Evolutionary conservation across 2,113 vertebrate genomes (phyloP).

Genomic region (Limnothrissa miodon): DNA sequence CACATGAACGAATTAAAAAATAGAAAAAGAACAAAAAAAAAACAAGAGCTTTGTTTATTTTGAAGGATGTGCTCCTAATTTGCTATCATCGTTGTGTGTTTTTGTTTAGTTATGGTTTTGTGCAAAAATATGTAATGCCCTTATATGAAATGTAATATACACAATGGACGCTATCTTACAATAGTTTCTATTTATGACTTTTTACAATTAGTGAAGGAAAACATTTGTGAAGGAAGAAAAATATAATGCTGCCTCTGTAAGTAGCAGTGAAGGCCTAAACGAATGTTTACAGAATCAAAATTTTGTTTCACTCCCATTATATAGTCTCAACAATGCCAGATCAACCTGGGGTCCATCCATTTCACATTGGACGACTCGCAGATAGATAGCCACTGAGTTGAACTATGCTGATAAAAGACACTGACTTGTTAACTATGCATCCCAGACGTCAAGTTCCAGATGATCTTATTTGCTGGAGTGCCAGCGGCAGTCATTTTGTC

Average conservation of each 20-base stretch:
- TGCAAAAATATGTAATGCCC: slow-evolving; percentile 76
- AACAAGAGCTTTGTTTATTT: slow-evolving; percentile 68
- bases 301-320: not conserved
- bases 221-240: slow-evolving; percentile 10
- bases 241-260: not conserved
- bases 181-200: slow-evolving; percentile 83
- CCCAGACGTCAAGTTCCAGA: not conserved
- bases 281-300: slow-evolving; percentile 8
- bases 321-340: not conserved
- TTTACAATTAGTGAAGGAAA: slow-evolving; percentile 62
- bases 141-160: slow-evolving; percentile 76
- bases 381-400: not conserved
- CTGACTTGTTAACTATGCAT: slow-evolving; percentile 19
- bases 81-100: slow-evolving; percentile 49
- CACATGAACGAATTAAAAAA: slow-evolving; percentile 55
- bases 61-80: slow-evolving; percentile 64
- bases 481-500: not conserved
- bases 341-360: not conserved
- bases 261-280: slow-evolving; percentile 1
- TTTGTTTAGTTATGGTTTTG: slow-evolving; percentile 44
- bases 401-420: slow-evolving; percentile 11
- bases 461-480: not conserved
- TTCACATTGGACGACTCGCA: not conserved
- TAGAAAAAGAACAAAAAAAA: slow-evolving; percentile 48
- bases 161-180: slow-evolving; percentile 70